Evolutionary conservation across 1,140 invertebrate species (phyloP).

Genomic region (Sarcophaga peregrina): DNA sequence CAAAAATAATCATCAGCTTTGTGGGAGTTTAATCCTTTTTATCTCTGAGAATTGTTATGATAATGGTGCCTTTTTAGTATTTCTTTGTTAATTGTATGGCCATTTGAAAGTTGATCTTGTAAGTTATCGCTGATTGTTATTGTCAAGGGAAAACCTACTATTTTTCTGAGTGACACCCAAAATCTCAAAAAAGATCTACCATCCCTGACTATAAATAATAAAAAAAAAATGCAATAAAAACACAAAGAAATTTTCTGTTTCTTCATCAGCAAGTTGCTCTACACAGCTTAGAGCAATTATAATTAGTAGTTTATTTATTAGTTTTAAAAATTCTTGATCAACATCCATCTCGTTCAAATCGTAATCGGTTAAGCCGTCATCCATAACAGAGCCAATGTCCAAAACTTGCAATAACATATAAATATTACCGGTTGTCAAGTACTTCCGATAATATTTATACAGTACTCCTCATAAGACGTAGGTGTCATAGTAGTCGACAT

Average conservation of each 20-base stretch:
- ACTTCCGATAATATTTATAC: conserved; percentile 44
- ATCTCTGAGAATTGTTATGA: too few relatives aligned
- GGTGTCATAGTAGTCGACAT: conserved; percentile 63
- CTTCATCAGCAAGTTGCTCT: background rate
- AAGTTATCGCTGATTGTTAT: too few relatives aligned
- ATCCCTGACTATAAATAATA: too few relatives aligned
- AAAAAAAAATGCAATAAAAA: background rate
- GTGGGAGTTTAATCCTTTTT: too few relatives aligned
- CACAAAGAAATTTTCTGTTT: background rate
- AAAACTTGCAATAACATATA: conserved; percentile 6
- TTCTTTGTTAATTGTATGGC: too few relatives aligned
- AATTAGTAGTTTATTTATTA: conserved; percentile 32
- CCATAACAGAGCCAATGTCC: conserved; percentile 18
- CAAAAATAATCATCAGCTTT: too few relatives aligned
- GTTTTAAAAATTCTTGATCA: conserved; percentile 7
- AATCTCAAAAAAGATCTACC: too few relatives aligned
- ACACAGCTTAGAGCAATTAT: background rate
- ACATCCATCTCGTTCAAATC: conserved; percentile 6
- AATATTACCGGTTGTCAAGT: conserved; percentile 30
- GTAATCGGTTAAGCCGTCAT: background rate
- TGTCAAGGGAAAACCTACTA: too few relatives aligned
- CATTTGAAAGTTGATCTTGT: too few relatives aligned
- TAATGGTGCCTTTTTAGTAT: too few relatives aligned
- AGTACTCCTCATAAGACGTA: conserved; percentile 63
- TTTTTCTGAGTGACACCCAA: too few relatives aligned